phyloP scores from a whole-genome alignment of 2,797 vertebrate species.

The Hylomyscus alleni region DNA sequence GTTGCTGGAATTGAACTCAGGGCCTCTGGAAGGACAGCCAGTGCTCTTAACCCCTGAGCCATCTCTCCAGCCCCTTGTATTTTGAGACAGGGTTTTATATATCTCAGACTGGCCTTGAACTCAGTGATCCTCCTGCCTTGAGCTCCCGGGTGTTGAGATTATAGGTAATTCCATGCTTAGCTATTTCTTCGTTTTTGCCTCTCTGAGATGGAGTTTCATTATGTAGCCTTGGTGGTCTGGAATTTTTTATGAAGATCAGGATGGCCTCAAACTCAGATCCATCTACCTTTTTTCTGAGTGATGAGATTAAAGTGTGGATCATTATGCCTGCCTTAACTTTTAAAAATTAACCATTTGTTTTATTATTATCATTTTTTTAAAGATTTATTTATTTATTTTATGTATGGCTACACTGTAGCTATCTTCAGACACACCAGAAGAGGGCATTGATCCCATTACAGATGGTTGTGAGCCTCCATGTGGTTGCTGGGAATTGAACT shows the following conservation, averaged over 20 bases:
- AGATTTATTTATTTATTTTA: not conserved
- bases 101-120: not conserved
- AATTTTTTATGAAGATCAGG: not conserved
- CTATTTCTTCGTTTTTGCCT: not conserved
- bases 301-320: not conserved
- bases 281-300: not conserved
- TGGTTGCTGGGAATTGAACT: no score
- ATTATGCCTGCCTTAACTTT: not conserved
- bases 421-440: no score
- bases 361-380: not conserved
- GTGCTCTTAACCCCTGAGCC: no score
- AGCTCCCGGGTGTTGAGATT: not conserved
- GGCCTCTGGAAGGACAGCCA: no score
- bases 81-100: not conserved
- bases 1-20: no score
- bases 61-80: not conserved
- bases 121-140: not conserved
- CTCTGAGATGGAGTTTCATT: not conserved
- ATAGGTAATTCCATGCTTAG: no score
- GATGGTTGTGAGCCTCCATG: no score
- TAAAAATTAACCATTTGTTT: not conserved
- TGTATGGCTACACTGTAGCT: no score
- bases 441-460: no score
- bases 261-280: not conserved
- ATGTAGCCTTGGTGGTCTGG: not conserved